Evolutionary conservation across 2,888 invertebrate genomes (phyloP).

Genomic region (Andrena bicolor): DNA sequence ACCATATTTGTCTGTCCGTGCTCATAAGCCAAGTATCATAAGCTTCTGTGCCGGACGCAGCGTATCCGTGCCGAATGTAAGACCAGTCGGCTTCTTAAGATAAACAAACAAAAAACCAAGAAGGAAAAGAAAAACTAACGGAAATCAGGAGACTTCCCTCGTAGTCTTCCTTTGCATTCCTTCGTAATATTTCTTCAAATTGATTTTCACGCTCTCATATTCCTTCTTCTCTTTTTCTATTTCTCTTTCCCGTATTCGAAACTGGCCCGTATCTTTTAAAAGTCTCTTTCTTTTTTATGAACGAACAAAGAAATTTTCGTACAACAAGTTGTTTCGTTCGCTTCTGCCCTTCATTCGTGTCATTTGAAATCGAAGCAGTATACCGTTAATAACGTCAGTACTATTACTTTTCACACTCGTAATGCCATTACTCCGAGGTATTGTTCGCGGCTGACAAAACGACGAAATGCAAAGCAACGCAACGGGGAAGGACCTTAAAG

Average conservation of each 20-base stretch:
- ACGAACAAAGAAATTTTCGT: constrained; percentile 23
- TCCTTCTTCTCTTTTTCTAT: constrained; percentile 1
- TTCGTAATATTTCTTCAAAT: constrained; percentile 34
- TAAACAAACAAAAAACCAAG: constrained; percentile 48
- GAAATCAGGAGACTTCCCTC: constrained; percentile 63
- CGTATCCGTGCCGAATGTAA: constrained; percentile 69
- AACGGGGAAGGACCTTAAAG: constrained; percentile 61
- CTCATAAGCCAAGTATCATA: constrained; percentile 64
- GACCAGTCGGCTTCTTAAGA: constrained; percentile 73
- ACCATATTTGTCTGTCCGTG: constrained; percentile 78
- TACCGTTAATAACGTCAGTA: constrained; percentile 25
- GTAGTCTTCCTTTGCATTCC: constrained; percentile 52
- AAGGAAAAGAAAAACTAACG: constrained; percentile 64
- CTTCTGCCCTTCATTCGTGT: constrained; percentile 15
- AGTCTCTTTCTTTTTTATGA: not conserved
- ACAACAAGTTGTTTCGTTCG: constrained; percentile 11
- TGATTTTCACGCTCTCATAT: constrained; percentile 30
- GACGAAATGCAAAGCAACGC: constrained; percentile 61
- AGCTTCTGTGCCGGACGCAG: constrained; percentile 61
- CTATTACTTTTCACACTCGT: not conserved
- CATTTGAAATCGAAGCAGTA: constrained; percentile 19
- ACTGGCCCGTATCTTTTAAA: constrained; percentile 16
- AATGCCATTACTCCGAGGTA: constrained; percentile 13
- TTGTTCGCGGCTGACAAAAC: constrained; percentile 27
- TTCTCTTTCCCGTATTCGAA: constrained; percentile 5